Evolutionary conservation across 1,140 invertebrate genomes (phyloP).

Genomic region (Drosophila pseudoananassae): DNA sequence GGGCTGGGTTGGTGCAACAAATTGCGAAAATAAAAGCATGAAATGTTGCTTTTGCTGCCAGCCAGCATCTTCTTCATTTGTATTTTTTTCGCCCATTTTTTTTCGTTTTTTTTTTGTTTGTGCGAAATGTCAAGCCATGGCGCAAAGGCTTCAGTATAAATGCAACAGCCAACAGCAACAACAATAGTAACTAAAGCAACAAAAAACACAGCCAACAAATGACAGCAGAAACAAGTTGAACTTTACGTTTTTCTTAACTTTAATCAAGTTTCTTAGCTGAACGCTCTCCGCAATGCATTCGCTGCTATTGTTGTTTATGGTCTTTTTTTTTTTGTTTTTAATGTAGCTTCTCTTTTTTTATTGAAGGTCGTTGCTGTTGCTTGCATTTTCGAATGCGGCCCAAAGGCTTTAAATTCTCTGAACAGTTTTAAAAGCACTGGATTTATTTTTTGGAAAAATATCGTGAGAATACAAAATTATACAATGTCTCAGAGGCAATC

Average conservation of each 20-base stretch:
- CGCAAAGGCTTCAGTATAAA: constrained; percentile 61
- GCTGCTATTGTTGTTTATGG: constrained; percentile 39
- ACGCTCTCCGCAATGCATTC: constrained; percentile 45
- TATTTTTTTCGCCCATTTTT: constrained; percentile 15
- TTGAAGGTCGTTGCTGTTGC: constrained; percentile 60
- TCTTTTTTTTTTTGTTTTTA: constrained; percentile 12
- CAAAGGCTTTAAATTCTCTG: constrained; percentile 25
- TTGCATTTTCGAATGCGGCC: constrained; percentile 34
- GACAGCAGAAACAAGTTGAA: constrained; percentile 68
- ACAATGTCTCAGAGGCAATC: constrained; percentile 30
- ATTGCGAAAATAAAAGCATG: constrained; percentile 74
- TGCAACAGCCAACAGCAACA: constrained; percentile 46
- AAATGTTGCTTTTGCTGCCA: constrained; percentile 31
- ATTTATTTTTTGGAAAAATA: background rate
- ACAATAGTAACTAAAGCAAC: constrained; percentile 12
- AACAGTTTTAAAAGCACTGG: constrained; percentile 13
- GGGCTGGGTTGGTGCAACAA: constrained; percentile 55
- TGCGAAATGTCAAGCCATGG: constrained; percentile 72
- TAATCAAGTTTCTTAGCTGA: constrained; percentile 69
- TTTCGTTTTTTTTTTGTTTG: constrained; percentile 36
- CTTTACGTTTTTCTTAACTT: constrained; percentile 69
- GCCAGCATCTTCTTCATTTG: constrained; percentile 40
- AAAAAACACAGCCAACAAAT: constrained; percentile 35
- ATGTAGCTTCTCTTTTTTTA: constrained; percentile 38
- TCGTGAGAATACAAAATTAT: constrained; percentile 4